A percentile compares a stretch with the other conserved stretches of the same genome.
These are phyloP conservation scores for Teleogryllus occipitalis DNA, from an alignment of 1,140 invertebrate species.

Conservation along the genomic window DNA sequence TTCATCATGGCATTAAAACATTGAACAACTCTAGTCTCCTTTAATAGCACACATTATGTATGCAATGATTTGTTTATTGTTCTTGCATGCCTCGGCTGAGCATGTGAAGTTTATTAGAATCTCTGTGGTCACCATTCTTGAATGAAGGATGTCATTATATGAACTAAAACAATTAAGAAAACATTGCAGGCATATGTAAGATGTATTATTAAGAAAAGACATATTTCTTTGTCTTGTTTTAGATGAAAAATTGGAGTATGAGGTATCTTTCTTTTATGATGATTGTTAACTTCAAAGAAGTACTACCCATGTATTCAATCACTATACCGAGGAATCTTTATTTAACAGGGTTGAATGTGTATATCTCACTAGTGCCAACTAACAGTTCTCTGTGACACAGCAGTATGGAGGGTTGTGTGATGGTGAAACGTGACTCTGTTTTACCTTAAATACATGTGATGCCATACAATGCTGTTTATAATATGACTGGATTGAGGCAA, in stretches of 20 bases:
- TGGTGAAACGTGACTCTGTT: not conserved
- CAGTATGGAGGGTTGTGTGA: not conserved
- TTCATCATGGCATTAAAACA: too few relatives aligned
- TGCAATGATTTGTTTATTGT: not conserved
- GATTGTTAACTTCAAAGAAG: not conserved
- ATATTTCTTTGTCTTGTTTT: not conserved
- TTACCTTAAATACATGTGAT: too few relatives aligned
- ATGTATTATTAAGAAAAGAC: too few relatives aligned
- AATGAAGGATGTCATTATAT: not conserved
- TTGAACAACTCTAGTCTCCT: too few relatives aligned
- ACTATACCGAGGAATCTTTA: not conserved
- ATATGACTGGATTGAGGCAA: too few relatives aligned
- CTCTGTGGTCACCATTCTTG: not conserved
- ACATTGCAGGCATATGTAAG: not conserved
- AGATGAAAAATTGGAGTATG: not conserved
- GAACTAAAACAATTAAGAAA: not conserved
- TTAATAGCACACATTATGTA: too few relatives aligned
- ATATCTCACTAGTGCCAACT: not conserved
- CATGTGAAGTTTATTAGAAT: not conserved
- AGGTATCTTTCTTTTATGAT: not conserved
- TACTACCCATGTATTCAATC: not conserved
- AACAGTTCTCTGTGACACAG: not conserved
- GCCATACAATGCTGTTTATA: too few relatives aligned
- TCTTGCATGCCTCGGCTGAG: not conserved
- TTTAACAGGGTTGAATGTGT: not conserved